phyloP scores from a whole-genome alignment of 2,888 invertebrate genomes.

The Artemia sp. region DNA sequence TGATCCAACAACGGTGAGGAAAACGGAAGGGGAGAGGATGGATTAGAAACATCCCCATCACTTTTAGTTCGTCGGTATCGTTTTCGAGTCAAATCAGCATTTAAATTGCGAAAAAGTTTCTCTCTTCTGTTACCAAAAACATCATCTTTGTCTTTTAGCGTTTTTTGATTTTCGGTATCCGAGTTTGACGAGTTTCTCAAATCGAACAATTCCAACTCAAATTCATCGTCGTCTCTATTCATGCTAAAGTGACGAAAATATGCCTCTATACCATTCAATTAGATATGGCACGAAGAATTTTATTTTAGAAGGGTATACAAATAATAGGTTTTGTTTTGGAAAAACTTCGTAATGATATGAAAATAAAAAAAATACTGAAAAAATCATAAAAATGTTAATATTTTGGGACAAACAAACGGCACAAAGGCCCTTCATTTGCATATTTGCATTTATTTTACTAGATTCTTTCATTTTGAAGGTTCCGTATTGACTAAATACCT shows the following conservation, averaged over 20 bases:
- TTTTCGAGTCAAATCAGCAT: neutral
- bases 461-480: too few relatives aligned
- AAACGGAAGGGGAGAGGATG: neutral
- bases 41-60: neutral
- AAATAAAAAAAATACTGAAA: too few relatives aligned
- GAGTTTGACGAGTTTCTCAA: neutral
- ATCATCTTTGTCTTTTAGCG: constrained; percentile 7
- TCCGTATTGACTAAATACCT: too few relatives aligned
- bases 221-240: neutral
- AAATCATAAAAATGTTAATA: too few relatives aligned
- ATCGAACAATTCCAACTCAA: neutral
- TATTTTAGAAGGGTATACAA: too few relatives aligned
- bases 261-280: too few relatives aligned
- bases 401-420: too few relatives aligned
- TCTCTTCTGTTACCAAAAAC: neutral
- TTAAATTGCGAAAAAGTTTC: constrained; percentile 4
- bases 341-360: too few relatives aligned
- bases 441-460: too few relatives aligned
- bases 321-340: too few relatives aligned
- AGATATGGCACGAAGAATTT: too few relatives aligned
- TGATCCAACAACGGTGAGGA: neutral
- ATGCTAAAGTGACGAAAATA: neutral
- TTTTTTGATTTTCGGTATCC: neutral
- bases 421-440: too few relatives aligned
- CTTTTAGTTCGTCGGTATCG: constrained; percentile 11